Base-by-base conservation (phyloP, 2,888 invertebrate genomes). In the Gari tellinella region DNA sequence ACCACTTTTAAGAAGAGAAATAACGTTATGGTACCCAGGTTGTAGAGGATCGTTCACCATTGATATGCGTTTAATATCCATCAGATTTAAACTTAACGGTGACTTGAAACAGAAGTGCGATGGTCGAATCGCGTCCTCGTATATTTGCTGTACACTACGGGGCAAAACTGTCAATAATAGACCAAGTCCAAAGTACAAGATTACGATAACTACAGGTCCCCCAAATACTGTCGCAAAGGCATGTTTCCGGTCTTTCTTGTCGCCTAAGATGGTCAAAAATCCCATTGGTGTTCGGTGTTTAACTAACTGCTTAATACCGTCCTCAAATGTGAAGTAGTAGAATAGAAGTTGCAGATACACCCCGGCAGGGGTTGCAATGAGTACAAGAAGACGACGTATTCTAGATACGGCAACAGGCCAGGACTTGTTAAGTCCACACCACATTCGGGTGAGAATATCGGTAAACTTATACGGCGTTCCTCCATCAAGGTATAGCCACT, bases 221-320 rank as follows among this genome's bases (percentile, higher is more conserved):
- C 72, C 72, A 40, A 72, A 38, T 14, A 23, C 26, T 14, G 72
- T 61, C 2, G 51, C 72, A 62, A 66, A 72, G 17, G 38, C 49
- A 19, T 46, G 48, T 8, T 7, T 40, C 10, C 61, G 10, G 12
- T 56, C 62, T 17, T 23, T 38, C n/a, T 14, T 45, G 8, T 72
- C 52, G 12, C 53, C 66, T 21, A 66, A 45, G 1, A 72, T 37
- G 4, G 65, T 25, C 4, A 72, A 23, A 53, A 62, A 72, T 19
- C 72, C 72, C 19, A 72, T 37, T 12, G 72, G 72, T 4, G 57
- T 57, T 0, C 57, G 57, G 21, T 51, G 46, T 14, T 49, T 43
- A 1, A 66, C 55, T 3, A 66, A 37, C 15, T 61, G 51, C 19
- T 56, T 25, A 2, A 66, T 12, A 3, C 38, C 8, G 8, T 57